Base-by-base conservation (phyloP, 2,888 invertebrate genomes). In the Pterobdella sp. region DNA sequence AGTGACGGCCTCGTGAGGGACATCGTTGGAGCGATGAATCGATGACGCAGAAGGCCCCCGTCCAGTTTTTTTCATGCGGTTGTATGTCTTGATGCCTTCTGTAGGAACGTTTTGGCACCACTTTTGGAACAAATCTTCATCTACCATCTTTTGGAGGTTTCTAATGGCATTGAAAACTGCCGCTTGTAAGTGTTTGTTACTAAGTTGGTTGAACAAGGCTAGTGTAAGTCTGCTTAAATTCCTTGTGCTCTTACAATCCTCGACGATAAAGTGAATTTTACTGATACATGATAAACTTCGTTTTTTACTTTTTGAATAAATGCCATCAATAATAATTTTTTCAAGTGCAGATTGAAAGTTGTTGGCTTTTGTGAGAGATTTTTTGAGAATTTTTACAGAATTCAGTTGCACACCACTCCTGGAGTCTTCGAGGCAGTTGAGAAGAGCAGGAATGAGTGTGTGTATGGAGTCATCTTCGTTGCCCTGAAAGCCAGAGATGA, bases 231-330 rank as follows among this genome's bases (percentile, higher is more conserved):
- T 56, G 29, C 0, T 26, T 22, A 71, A 31, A 34, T 32, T 26
- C 35, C 26, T 60, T 34, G 34, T 52, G 29, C 26, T 35, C 36
- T 63, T 71, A 32, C 36, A 26, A 26, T 71, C 71, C 22, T 63
- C 71, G 10, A 71, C 60, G 1, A 71, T 60, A n/a, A 71, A 63
- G 56, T 71, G 63, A n/a, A 71, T 60, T 52, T 71, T 71, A 32
- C 32, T 2, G 35, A 71, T 71, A 7, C 34, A 52, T 63, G 36
- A 7, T 71, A 56, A 56, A 36, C 71, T 63, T 22, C 32, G 34
- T 52, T 71, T 71, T 26, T n/a, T 35, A 32, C 52, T 71, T 35
- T 63, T 42, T 34, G 71, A 71, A 35, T 35, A 31, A 18, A 71
- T 63, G 1, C 71, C 71, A 63, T 71, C 71, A 34, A 56, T 32